Conservation (phyloP, 2,797 vertebrate genomes). For the Molossus alvarezi region DNA sequence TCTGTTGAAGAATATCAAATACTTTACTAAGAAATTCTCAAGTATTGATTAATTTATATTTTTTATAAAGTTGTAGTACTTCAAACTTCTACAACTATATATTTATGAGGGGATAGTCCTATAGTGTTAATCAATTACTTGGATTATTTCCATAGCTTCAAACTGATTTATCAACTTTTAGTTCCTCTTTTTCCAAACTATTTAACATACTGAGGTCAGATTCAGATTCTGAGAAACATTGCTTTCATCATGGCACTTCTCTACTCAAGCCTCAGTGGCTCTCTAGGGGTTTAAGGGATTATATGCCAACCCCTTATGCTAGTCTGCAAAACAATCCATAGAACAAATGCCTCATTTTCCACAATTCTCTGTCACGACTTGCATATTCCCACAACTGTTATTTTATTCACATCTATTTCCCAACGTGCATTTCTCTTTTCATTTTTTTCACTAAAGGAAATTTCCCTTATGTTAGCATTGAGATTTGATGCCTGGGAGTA, state of each 20-base stretch:
- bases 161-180: constrained; percentile 7
- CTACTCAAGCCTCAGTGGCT: not conserved
- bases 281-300: not conserved
- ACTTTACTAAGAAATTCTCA: constrained; percentile 5
- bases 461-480: not conserved
- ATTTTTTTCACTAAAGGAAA: not conserved
- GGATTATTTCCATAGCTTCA: not conserved
- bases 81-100: not conserved
- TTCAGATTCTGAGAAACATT: constrained; percentile 9
- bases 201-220: not conserved
- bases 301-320: not conserved
- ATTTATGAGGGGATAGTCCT: not conserved
- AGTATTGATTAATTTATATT: not conserved
- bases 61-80: not conserved
- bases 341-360: not conserved
- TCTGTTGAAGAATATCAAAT: not conserved
- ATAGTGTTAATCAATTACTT: not conserved
- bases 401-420: not conserved
- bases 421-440: not conserved
- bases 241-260: not conserved
- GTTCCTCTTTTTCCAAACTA: not conserved
- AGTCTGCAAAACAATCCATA: not conserved
- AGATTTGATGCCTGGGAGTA: not conserved
- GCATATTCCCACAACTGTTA: not conserved
- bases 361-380: not conserved